Evolutionary conservation across 1,140 invertebrate genomes (phyloP).

Genomic region (Leptinotarsa texana): DNA sequence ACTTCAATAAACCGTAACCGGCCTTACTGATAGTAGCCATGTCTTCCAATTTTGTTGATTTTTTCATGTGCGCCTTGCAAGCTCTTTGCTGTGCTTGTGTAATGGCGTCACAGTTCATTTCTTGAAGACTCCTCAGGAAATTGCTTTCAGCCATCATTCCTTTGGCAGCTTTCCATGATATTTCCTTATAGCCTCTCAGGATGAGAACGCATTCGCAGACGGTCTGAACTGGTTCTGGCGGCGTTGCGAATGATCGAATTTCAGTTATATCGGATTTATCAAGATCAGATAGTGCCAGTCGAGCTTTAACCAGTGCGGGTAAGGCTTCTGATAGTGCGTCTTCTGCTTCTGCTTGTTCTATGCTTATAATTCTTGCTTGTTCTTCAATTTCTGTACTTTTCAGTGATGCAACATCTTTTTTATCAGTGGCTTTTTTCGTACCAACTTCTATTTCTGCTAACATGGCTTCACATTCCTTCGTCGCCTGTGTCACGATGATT

Average conservation of each 20-base stretch:
- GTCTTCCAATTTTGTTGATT: constrained; percentile 70
- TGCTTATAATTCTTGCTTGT: constrained; percentile 74
- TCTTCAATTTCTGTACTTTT: constrained; percentile 80
- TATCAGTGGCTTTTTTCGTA: constrained; percentile 62
- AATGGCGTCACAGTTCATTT: constrained; percentile 83
- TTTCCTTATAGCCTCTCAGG: constrained; percentile 75
- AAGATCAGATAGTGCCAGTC: constrained; percentile 75
- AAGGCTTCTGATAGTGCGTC: constrained; percentile 76
- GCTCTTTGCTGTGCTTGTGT: constrained; percentile 72
- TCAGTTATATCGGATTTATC: constrained; percentile 90
- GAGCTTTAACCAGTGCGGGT: constrained; percentile 79
- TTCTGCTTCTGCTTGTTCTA: constrained; percentile 82
- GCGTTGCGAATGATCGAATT: constrained; percentile 88
- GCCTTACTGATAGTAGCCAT: constrained; percentile 79
- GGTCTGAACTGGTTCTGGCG: constrained; percentile 82
- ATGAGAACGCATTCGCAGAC: constrained; percentile 88
- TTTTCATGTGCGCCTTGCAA: constrained; percentile 72
- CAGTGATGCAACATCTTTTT: constrained; percentile 75
- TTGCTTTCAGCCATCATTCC: constrained; percentile 88
- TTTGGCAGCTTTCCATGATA: constrained; percentile 88
- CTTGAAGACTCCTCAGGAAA: constrained; percentile 77
- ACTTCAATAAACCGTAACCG: constrained; percentile 81
- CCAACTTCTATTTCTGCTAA: constrained; percentile 68
- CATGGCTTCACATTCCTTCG: constrained; percentile 72
- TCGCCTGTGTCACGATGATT: constrained; percentile 75